Percentiles rank a stretch among this genome's conserved stretches.
Evolutionary conservation across 1,140 invertebrate species (phyloP).

Genomic region (Platyura marginata): DNA sequence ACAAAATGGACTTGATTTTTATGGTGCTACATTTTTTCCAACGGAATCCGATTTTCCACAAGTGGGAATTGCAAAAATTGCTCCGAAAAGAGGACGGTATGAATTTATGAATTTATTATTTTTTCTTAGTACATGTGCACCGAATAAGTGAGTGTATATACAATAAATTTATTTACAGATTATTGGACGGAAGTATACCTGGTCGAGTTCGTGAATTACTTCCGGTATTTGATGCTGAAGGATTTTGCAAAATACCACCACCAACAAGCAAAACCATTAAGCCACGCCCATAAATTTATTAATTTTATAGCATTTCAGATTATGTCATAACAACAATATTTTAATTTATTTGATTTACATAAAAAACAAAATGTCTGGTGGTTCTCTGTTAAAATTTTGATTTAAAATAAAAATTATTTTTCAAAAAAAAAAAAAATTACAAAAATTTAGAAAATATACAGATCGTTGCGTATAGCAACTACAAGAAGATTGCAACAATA

Average conservation of each 20-base stretch:
- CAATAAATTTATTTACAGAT: slow-evolving; percentile 18
- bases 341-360: no score
- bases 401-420: no score
- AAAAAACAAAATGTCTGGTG: no score
- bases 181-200: slow-evolving; percentile 34
- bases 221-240: slow-evolving; percentile 64
- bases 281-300: slow-evolving; percentile 26
- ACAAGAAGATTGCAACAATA: no score
- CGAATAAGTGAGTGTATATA: no score
- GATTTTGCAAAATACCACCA: slow-evolving; percentile 56
- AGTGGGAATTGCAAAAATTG: slow-evolving; percentile 26
- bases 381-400: no score
- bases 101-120: slow-evolving; percentile 3
- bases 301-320: no score
- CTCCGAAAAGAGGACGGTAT: slow-evolving; percentile 32
- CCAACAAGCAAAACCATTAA: slow-evolving; percentile 58
- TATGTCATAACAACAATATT: no score
- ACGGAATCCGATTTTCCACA: slow-evolving; percentile 49
- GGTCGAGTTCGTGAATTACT: slow-evolving; percentile 54
- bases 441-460: no score
- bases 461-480: no score
- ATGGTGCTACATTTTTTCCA: slow-evolving; percentile 67
- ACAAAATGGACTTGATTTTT: slow-evolving; percentile 68
- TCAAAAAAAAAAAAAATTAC: no score
- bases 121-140: no score